phyloP scores from a whole-genome alignment of 2,797 vertebrate genomes.

The Dendrocincla fuliginosa region DNA sequence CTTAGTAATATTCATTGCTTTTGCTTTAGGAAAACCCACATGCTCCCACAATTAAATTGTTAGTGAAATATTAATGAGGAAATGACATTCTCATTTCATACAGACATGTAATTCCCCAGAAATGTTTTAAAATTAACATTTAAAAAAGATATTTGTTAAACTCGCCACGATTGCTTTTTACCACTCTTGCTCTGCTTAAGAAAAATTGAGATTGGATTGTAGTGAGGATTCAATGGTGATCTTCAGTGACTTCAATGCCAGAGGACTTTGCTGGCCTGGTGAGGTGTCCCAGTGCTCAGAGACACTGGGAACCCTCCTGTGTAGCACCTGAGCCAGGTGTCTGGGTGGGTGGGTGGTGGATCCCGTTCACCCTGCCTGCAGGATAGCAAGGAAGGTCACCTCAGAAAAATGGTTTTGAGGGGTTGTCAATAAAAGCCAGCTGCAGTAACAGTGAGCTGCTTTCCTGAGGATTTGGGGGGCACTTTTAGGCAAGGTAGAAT shows the following conservation, averaged over 20 bases:
- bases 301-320: too few species aligned
- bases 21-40: background rate
- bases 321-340: background rate
- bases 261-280: background rate
- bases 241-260: background rate
- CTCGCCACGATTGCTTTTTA: background rate
- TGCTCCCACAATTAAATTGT: background rate
- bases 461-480: background rate
- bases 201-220: background rate
- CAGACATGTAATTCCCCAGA: background rate
- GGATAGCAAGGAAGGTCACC: background rate
- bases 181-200: background rate
- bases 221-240: background rate
- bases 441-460: background rate
- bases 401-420: background rate
- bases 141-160: background rate
- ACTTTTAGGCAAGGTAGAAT: background rate
- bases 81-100: background rate
- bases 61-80: constrained; percentile 30
- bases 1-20: background rate
- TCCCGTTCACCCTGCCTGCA: background rate
- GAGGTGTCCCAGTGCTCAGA: background rate
- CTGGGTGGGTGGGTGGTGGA: background rate
- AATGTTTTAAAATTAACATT: background rate
- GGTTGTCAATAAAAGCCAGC: background rate